Base-by-base conservation (phyloP, 2,888 invertebrate genomes). In the Steinernema carpocapsae region DNA sequence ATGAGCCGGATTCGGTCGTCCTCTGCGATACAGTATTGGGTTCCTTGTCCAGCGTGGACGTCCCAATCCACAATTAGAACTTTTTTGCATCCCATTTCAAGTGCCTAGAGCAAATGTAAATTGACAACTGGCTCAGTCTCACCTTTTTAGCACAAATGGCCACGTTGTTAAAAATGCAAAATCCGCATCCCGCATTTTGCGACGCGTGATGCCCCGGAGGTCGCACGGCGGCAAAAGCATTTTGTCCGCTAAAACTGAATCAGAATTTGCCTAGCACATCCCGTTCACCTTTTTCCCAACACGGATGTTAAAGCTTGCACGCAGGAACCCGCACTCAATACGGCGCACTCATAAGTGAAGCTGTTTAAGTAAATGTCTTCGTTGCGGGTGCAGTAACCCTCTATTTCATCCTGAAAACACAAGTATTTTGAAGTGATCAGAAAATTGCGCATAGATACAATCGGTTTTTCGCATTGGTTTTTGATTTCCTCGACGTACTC, bases 151-250 rank as follows among this genome's bases (percentile, higher is more conserved):
- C 95, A 71, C 97, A 96, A 83, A 99, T 93, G 64, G 96, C 95
- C 75, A 99, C 93, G 74, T 95, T 94, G 91, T 99, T 99, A 90
- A 99, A 97, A 91, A 96, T 97, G 89, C 99, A 99, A 90, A 99
- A 99, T 73, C 99, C 99, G 86, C 85, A 83, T 14, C 84, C 81
- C 45, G 79, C 79, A 12, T 94, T 93, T 56, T 93, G 92, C 89
- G 97, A 97, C 0, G 97, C 97, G 85, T 91, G 91, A 84, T 91
- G 91, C 7, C 95, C 82, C 6, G 83, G 83, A 0, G 83, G 83
- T 17, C 83, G 78, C 51, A 83, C 80, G 7, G 76, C 79, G 0
- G 84, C 84, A 72, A 83, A 84, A 4, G 75, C 81, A 56, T 84
- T 81, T 2, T 24, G 48, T 22, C 71, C 59, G 22, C 76, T 76